phyloP scores from a whole-genome alignment of 2,113 vertebrate species.

The Atractosteus spatula region DNA sequence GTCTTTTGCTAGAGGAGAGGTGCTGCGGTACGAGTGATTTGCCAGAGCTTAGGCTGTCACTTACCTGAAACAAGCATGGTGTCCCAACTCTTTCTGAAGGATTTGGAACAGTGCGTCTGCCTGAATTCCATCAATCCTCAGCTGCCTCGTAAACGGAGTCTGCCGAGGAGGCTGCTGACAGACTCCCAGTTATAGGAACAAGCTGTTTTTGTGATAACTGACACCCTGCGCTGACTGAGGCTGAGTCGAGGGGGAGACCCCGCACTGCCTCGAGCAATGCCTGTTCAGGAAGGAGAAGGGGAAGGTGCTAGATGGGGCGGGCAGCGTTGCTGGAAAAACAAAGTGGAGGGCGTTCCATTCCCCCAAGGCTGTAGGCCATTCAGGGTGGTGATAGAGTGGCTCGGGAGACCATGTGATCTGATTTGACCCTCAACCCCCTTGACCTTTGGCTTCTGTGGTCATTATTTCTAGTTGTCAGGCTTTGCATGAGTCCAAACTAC shows the following conservation, averaged over 20 bases:
- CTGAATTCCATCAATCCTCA: slow-evolving; percentile 68
- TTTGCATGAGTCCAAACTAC: slow-evolving; percentile 33
- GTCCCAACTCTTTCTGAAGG: slow-evolving; percentile 37
- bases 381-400: slow-evolving; percentile 41
- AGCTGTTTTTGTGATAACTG: slow-evolving; percentile 75
- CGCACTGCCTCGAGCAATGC: slow-evolving; percentile 28
- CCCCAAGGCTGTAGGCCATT: slow-evolving; percentile 41
- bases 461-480: slow-evolving; percentile 75
- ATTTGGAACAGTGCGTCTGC: slow-evolving; percentile 40
- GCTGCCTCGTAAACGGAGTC: slow-evolving; percentile 63
- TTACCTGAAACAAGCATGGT: slow-evolving; percentile 18
- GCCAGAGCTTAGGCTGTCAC: neutral
- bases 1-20: neutral
- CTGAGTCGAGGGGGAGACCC: slow-evolving; percentile 28
- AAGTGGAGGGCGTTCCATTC: slow-evolving; percentile 37
- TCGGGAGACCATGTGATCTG: slow-evolving; percentile 64
- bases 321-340: slow-evolving; percentile 44
- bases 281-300: slow-evolving; percentile 2
- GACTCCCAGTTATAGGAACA: slow-evolving; percentile 73
- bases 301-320: slow-evolving; percentile 22
- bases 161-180: slow-evolving; percentile 52
- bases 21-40: neutral
- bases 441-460: slow-evolving; percentile 75
- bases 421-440: slow-evolving; percentile 64
- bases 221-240: slow-evolving; percentile 56